phyloP scores from a whole-genome alignment of 92 coral and sea anemone genomes.

The Anthopleura xanthogrammica region DNA sequence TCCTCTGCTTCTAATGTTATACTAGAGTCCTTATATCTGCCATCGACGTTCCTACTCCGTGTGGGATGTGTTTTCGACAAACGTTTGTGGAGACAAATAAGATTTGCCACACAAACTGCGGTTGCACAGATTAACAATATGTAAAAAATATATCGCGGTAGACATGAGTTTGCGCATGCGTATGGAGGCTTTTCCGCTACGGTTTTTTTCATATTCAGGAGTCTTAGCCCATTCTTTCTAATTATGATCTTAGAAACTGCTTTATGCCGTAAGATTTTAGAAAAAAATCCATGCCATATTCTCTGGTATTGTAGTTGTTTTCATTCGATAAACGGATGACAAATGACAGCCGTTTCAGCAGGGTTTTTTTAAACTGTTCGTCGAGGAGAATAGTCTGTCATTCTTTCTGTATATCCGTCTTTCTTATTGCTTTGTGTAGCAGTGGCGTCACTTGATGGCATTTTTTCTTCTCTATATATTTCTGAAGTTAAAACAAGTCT shows the following conservation, averaged over 20 bases:
- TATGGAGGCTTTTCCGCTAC: neutral
- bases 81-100: neutral
- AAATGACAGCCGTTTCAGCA: no score
- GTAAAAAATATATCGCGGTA: neutral
- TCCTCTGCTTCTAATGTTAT: neutral
- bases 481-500: neutral
- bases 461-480: neutral
- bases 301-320: no score
- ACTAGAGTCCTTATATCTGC: slow-evolving; percentile 1
- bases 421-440: neutral
- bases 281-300: no score
- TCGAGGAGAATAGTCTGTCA: neutral
- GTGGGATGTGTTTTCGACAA: slow-evolving; percentile 4
- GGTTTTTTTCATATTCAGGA: neutral
- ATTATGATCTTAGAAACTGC: no score
- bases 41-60: neutral
- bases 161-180: neutral
- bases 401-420: neutral
- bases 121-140: neutral
- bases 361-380: no score
- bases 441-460: neutral
- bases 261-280: no score
- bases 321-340: no score
- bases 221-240: neutral
- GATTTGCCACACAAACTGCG: slow-evolving; percentile 4